These are phyloP conservation scores for Erynnis tages DNA, from an alignment of 2,888 invertebrate genomes.

Conservation along the genomic window DNA sequence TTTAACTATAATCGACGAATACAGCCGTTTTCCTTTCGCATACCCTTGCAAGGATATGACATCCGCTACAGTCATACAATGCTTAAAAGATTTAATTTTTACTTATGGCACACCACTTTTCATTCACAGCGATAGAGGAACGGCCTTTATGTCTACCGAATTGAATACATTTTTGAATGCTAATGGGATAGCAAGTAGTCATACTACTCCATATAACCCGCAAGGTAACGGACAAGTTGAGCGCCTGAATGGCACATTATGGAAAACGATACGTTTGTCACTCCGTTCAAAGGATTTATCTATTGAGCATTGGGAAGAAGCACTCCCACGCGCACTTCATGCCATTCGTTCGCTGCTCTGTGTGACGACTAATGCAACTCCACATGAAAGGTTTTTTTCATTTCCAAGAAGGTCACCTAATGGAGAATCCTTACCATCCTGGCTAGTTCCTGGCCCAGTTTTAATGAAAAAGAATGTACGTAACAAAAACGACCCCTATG, in stretches of 20 bases:
- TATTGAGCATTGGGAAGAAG: conserved; percentile 22
- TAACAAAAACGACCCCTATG: background rate
- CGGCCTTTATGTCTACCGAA: conserved; percentile 19
- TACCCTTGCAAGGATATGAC: conserved; percentile 17
- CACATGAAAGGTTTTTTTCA: conserved; percentile 27
- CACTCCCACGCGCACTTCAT: conserved; percentile 24
- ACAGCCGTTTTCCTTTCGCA: conserved; percentile 26
- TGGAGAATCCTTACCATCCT: conserved; percentile 19
- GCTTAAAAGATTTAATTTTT: conserved; percentile 8
- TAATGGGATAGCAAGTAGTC: conserved; percentile 9
- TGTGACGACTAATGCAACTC: conserved; percentile 24
- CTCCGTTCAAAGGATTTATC: background rate
- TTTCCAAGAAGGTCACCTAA: conserved; percentile 16
- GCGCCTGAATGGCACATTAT: background rate
- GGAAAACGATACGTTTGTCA: background rate
- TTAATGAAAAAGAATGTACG: background rate
- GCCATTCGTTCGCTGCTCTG: conserved; percentile 29
- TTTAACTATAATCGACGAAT: conserved; percentile 31
- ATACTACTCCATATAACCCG: conserved; percentile 24
- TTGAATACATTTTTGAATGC: conserved; percentile 2
- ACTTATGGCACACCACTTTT: conserved; percentile 18
- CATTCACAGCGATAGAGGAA: conserved; percentile 25
- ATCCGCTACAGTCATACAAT: background rate
- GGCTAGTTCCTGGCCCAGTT: background rate
- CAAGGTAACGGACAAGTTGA: conserved; percentile 19